Percentiles rank a stretch among this genome's conserved stretches.
phyloP scores from a whole-genome alignment of 1,140 invertebrate genomes.

The Solenopsis fugax region DNA sequence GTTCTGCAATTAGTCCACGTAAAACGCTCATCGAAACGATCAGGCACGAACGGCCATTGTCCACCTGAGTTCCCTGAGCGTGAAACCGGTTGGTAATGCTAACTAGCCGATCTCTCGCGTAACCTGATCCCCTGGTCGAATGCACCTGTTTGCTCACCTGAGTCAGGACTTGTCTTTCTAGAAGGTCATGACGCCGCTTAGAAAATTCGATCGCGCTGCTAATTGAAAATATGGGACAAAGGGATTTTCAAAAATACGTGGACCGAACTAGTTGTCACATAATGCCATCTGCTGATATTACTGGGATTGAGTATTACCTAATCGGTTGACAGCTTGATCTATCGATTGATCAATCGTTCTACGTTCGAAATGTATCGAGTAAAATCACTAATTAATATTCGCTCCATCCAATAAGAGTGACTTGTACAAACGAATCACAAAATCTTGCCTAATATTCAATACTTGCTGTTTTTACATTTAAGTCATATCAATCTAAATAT shows the following conservation, averaged over 20 bases:
- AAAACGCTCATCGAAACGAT: slow-evolving; percentile 21
- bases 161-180: slow-evolving; percentile 76
- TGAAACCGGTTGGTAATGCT: slow-evolving; percentile 72
- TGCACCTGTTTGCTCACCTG: slow-evolving; percentile 83
- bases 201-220: slow-evolving; percentile 4
- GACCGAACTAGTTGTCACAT: neutral
- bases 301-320: slow-evolving; percentile 56
- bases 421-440: neutral
- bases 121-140: slow-evolving; percentile 80
- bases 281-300: slow-evolving; percentile 44
- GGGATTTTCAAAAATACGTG: neutral
- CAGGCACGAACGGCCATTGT: neutral
- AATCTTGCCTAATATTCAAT: neutral
- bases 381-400: neutral
- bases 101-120: slow-evolving; percentile 74
- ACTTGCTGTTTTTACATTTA: neutral
- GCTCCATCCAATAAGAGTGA: neutral
- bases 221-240: neutral
- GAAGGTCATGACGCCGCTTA: slow-evolving; percentile 8
- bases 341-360: slow-evolving; percentile 62
- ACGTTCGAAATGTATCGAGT: neutral
- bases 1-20: neutral
- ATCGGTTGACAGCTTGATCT: slow-evolving; percentile 65
- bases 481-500: neutral
- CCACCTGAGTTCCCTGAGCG: slow-evolving; percentile 48